Conservation (phyloP, 2,888 invertebrate species). For the Apocheima hispidaria region DNA sequence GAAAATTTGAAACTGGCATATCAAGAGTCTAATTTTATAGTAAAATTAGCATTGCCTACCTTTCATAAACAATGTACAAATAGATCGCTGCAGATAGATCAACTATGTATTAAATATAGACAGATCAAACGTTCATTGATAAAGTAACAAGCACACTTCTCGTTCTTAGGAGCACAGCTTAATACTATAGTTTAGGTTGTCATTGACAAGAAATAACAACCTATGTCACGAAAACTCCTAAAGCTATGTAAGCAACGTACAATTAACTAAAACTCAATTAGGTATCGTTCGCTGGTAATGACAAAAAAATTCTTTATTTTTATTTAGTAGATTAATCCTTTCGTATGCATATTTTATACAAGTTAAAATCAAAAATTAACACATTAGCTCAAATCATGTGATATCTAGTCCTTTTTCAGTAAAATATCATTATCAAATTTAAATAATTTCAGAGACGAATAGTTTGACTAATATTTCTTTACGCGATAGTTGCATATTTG, state of each 20-base stretch:
- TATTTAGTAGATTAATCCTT: slow-evolving; percentile 52
- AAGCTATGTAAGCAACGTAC: slow-evolving; percentile 45
- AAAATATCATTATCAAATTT: slow-evolving; percentile 52
- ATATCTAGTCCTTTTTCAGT: slow-evolving; percentile 84
- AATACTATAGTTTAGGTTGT: slow-evolving; percentile 47
- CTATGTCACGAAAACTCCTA: slow-evolving; percentile 40
- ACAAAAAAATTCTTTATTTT: background rate
- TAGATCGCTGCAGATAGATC: slow-evolving; percentile 13
- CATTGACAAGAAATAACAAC: slow-evolving; percentile 46
- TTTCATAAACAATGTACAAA: slow-evolving; percentile 18
- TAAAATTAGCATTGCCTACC: slow-evolving; percentile 11
- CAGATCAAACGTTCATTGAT: slow-evolving; percentile 22
- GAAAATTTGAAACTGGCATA: slow-evolving; percentile 35
- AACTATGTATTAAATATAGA: slow-evolving; percentile 24
- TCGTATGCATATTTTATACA: slow-evolving; percentile 60
- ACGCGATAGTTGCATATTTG: slow-evolving; percentile 10
- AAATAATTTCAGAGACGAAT: slow-evolving; percentile 33
- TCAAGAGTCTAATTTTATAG: slow-evolving; percentile 34
- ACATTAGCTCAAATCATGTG: slow-evolving; percentile 83
- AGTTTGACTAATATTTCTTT: slow-evolving; percentile 27
- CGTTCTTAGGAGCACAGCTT: slow-evolving; percentile 41
- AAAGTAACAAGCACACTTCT: slow-evolving; percentile 32
- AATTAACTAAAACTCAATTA: slow-evolving; percentile 56
- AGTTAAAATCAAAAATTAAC: slow-evolving; percentile 63
- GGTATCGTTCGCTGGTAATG: slow-evolving; percentile 54